These are phyloP conservation scores for Palythoa grandiflora DNA, from an alignment of 92 coral and sea anemone species.

Conservation along the genomic window DNA sequence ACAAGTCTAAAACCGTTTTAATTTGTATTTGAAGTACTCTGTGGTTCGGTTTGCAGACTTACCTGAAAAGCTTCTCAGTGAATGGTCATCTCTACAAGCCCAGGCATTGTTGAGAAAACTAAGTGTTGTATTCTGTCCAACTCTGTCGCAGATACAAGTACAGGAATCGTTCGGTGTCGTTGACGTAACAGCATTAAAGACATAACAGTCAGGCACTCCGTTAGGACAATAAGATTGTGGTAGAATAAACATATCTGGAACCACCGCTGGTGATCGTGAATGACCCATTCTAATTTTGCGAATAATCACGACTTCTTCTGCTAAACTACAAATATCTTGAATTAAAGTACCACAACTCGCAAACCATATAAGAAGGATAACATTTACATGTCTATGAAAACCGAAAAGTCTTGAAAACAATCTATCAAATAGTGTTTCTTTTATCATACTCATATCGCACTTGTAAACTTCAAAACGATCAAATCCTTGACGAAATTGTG, in stretches of 20 bases:
- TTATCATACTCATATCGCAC: background rate
- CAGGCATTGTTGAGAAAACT: background rate
- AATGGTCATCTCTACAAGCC: background rate
- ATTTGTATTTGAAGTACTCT: background rate
- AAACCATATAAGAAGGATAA: background rate
- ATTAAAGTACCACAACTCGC: background rate
- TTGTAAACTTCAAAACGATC: background rate
- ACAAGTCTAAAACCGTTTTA: no score
- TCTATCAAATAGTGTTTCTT: background rate
- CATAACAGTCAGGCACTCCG: conserved; percentile 2
- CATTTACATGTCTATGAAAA: background rate
- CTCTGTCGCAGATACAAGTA: background rate
- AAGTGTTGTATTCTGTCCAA: background rate
- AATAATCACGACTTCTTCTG: background rate
- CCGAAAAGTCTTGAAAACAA: background rate
- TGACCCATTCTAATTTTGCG: background rate
- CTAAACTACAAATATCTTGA: background rate
- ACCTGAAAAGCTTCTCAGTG: background rate
- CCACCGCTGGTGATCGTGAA: background rate
- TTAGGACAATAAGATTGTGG: conserved; percentile 4
- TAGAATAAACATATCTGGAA: background rate
- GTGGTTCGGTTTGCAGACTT: background rate
- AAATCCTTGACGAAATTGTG: background rate
- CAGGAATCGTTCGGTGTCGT: background rate
- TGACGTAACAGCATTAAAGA: background rate